A percentile compares a stretch with the other conserved stretches of the same genome.
Conservation (phyloP, 2,797 vertebrate genomes). For the Eidolon dupreanum region DNA sequence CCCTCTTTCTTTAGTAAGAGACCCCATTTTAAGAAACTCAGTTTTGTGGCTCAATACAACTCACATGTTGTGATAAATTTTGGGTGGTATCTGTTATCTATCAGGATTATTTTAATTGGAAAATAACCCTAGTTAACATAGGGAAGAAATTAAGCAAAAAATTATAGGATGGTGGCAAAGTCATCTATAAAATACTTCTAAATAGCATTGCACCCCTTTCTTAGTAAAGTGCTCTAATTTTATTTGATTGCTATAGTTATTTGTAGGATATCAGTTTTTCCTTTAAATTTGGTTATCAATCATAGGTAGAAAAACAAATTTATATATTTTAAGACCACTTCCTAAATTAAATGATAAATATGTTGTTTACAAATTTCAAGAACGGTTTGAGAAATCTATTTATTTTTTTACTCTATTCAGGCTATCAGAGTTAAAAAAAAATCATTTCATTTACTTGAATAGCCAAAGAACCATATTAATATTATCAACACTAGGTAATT, state of each 20-base stretch:
- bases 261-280: neutral
- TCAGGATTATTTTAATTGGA: conserved; percentile 42
- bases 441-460: neutral
- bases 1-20: conserved; percentile 37
- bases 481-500: neutral
- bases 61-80: conserved; percentile 59
- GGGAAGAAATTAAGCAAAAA: conserved; percentile 31
- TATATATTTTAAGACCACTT: conserved; percentile 49
- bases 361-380: neutral
- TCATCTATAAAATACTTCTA: conserved; percentile 2
- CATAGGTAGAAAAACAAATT: conserved; percentile 38
- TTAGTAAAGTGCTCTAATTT: neutral
- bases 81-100: neutral
- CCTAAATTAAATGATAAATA: neutral
- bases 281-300: neutral
- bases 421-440: neutral
- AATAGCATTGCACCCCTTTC: neutral
- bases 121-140: conserved; percentile 42
- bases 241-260: neutral
- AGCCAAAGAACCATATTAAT: neutral
- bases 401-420: neutral
- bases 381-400: neutral
- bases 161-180: neutral
- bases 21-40: conserved; percentile 61
- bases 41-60: conserved; percentile 50